Conservation (phyloP, 2,888 invertebrate genomes). For the Melanargia galathea region DNA sequence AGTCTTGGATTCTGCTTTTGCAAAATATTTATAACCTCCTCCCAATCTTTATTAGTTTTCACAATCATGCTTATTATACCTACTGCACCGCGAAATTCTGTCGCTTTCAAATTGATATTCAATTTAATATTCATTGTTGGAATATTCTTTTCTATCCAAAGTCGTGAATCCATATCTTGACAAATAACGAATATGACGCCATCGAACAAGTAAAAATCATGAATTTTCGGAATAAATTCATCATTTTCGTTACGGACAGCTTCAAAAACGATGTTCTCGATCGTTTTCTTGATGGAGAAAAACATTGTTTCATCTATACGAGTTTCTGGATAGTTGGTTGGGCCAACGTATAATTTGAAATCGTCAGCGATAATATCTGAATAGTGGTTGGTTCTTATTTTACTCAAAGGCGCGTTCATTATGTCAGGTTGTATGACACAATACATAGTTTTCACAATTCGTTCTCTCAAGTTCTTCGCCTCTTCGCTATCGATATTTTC, state of each 20-base stretch:
- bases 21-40: constrained; percentile 59
- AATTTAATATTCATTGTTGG: constrained; percentile 51
- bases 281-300: constrained; percentile 57
- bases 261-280: constrained; percentile 59
- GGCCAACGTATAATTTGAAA: constrained; percentile 68
- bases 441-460: constrained; percentile 60
- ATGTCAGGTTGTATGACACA: constrained; percentile 59
- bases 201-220: constrained; percentile 72
- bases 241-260: constrained; percentile 45
- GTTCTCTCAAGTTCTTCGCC: constrained; percentile 50
- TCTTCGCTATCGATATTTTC: constrained; percentile 47
- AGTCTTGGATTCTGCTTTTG: constrained; percentile 67
- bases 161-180: constrained; percentile 54
- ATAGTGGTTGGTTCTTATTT: constrained; percentile 67
- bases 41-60: constrained; percentile 55
- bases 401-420: constrained; percentile 57
- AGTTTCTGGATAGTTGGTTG: constrained; percentile 66
- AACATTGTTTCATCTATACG: constrained; percentile 65
- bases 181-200: constrained; percentile 74
- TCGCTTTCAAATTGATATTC: constrained; percentile 58
- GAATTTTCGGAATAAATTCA: constrained; percentile 57
- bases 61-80: constrained; percentile 69
- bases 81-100: constrained; percentile 73
- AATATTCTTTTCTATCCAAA: constrained; percentile 60
- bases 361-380: constrained; percentile 68